Evolutionary conservation across 2,888 invertebrate species (phyloP).

Genomic region (Himalopsyche anomala): DNA sequence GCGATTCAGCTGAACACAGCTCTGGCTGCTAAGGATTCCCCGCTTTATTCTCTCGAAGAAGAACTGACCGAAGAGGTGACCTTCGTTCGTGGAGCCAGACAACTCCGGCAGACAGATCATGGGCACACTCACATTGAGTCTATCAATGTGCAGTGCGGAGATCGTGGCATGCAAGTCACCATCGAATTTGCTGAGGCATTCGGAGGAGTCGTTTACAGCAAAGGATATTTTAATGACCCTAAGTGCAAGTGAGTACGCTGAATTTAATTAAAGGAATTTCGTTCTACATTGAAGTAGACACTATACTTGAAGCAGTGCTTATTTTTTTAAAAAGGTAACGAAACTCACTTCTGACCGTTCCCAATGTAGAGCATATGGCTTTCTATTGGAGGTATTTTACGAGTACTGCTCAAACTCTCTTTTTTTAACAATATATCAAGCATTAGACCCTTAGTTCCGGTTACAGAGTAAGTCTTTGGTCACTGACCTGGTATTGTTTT

Average conservation of each 20-base stretch:
- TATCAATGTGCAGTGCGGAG: conserved; percentile 80
- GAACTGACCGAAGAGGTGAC: conserved; percentile 73
- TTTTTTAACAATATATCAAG: too few relatives aligned
- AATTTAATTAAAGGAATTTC: too few relatives aligned
- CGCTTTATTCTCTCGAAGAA: conserved; percentile 71
- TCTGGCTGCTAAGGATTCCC: conserved; percentile 71
- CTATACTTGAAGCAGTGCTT: too few relatives aligned
- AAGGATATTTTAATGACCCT: conserved; percentile 81
- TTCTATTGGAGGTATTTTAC: too few relatives aligned
- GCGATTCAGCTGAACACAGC: conserved; percentile 74
- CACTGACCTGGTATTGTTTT: too few relatives aligned
- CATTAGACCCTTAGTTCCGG: too few relatives aligned
- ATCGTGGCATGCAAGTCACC: conserved; percentile 78
- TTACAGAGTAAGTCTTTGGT: too few relatives aligned
- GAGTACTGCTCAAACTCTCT: too few relatives aligned
- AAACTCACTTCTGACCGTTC: too few relatives aligned
- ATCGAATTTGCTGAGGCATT: conserved; percentile 81
- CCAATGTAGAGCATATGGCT: too few relatives aligned
- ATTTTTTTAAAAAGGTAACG: too few relatives aligned
- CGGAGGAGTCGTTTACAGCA: conserved; percentile 84
- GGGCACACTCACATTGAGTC: conserved; percentile 76
- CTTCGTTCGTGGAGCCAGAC: conserved; percentile 73
- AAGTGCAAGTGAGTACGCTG: conserved; percentile 79
- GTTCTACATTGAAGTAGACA: neutral
- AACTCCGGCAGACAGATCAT: conserved; percentile 58